Evolutionary conservation across 2,797 vertebrate species (phyloP).

Genomic region (Chloroceryle amazona): DNA sequence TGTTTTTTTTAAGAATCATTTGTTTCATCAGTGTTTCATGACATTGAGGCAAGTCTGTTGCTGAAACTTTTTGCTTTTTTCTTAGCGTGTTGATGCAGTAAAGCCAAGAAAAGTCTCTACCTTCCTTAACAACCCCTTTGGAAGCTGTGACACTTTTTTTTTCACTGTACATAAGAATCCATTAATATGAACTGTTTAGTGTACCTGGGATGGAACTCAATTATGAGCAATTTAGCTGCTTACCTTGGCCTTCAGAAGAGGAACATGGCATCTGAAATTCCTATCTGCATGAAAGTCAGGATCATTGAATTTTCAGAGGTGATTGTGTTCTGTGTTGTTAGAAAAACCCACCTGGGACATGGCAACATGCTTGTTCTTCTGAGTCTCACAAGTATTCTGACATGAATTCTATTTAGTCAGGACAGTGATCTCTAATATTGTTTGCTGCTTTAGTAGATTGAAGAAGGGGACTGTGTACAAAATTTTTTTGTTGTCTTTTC

Average conservation of each 20-base stretch:
- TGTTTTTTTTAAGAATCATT: not conserved
- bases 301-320: not conserved
- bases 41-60: not conserved
- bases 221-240: not conserved
- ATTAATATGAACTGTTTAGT: not conserved
- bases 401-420: not conserved
- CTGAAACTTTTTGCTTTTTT: not conserved
- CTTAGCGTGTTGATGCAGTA: not conserved
- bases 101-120: not conserved
- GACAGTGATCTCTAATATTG: not conserved
- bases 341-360: not conserved
- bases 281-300: not conserved
- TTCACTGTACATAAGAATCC: not conserved
- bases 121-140: not conserved
- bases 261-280: not conserved
- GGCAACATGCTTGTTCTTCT: not conserved
- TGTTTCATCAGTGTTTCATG: not conserved
- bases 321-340: not conserved
- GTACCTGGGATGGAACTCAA: not conserved
- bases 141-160: not conserved
- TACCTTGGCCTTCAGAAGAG: not conserved
- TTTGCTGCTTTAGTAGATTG: not conserved
- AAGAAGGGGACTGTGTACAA: not conserved
- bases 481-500: not conserved
- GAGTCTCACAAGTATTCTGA: not conserved